Percentiles rank a stretch among this genome's conserved stretches.
Evolutionary conservation across 2,888 invertebrate species (phyloP).

Genomic region (Ryuthela nishihirai): DNA sequence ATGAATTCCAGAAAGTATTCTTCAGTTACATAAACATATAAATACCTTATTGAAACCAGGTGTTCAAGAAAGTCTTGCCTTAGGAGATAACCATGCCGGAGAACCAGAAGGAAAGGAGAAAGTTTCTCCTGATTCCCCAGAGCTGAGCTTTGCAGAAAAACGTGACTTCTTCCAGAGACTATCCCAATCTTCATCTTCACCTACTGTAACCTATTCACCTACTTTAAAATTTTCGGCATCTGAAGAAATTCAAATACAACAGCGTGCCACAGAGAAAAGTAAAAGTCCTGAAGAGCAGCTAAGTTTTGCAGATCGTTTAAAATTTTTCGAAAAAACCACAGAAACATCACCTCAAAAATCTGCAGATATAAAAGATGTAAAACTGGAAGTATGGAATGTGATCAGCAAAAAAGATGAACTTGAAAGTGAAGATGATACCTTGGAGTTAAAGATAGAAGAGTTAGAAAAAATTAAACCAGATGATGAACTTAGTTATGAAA

Average conservation of each 20-base stretch:
- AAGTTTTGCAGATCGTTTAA: conserved; percentile 27
- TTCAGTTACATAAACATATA: no score
- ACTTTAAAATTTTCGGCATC: conserved; percentile 6
- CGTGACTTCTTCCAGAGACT: conserved; percentile 35
- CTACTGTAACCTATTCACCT: conserved; percentile 18
- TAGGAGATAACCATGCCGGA: conserved; percentile 1
- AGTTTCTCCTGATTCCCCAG: conserved; percentile 14
- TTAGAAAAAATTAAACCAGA: no score
- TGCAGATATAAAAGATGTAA: conserved; percentile 27
- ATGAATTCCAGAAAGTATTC: no score
- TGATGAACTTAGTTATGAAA: background rate
- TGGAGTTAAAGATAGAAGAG: no score
- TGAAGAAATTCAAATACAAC: background rate
- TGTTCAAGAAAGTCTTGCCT: conserved; percentile 8
- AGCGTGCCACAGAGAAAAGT: background rate
- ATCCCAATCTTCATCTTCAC: conserved; percentile 16
- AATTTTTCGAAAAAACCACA: conserved; percentile 26
- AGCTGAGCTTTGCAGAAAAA: conserved; percentile 36
- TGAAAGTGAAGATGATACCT: no score
- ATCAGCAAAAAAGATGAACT: background rate
- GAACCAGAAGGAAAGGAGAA: background rate
- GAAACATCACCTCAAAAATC: background rate
- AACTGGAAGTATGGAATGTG: conserved; percentile 27
- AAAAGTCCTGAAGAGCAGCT: conserved; percentile 27
- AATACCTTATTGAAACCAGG: conserved; percentile 20